These are phyloP conservation scores for Araneus ventricosus DNA, from an alignment of 1,140 invertebrate species.

Conservation along the genomic window DNA sequence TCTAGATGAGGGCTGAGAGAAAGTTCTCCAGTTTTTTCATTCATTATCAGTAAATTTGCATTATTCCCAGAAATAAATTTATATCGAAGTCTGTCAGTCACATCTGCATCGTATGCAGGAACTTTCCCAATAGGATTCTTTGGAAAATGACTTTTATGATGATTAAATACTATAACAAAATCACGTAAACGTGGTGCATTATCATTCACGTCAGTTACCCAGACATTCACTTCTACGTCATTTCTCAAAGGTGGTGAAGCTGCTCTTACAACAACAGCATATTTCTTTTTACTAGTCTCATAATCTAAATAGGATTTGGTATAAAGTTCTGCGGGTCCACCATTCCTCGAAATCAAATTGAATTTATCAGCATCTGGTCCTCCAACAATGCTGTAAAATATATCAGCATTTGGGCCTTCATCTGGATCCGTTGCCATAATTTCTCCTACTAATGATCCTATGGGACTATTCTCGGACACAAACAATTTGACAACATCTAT, in stretches of 20 bases:
- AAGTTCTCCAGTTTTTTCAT: slow-evolving; percentile 90
- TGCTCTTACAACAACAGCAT: slow-evolving; percentile 91
- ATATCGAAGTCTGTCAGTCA: slow-evolving; percentile 87
- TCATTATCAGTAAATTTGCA: slow-evolving; percentile 91
- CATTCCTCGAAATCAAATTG: slow-evolving; percentile 83
- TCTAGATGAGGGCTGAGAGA: slow-evolving; percentile 94
- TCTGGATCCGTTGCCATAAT: slow-evolving; percentile 96
- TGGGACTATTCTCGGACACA: slow-evolving; percentile 94
- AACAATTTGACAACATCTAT: slow-evolving; percentile 91
- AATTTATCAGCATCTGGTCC: slow-evolving; percentile 93
- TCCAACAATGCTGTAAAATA: slow-evolving; percentile 94
- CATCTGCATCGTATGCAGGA: slow-evolving; percentile 96
- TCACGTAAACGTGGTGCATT: slow-evolving; percentile 93
- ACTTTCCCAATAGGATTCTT: slow-evolving; percentile 91
- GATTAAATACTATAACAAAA: slow-evolving; percentile 96
- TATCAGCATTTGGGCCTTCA: slow-evolving; percentile 93
- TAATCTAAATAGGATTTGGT: slow-evolving; percentile 95
- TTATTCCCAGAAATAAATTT: slow-evolving; percentile 94
- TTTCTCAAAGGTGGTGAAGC: slow-evolving; percentile 92
- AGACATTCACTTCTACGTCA: slow-evolving; percentile 91
- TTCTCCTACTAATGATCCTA: slow-evolving; percentile 93
- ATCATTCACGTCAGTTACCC: slow-evolving; percentile 95
- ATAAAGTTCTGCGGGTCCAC: slow-evolving; percentile 89
- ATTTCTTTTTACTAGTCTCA: slow-evolving; percentile 93
- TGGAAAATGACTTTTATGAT: slow-evolving; percentile 95